A percentile compares a stretch with the other conserved stretches of the same genome.
Conservation (phyloP, 2,797 vertebrate species). For the Streptopelia turtur region DNA sequence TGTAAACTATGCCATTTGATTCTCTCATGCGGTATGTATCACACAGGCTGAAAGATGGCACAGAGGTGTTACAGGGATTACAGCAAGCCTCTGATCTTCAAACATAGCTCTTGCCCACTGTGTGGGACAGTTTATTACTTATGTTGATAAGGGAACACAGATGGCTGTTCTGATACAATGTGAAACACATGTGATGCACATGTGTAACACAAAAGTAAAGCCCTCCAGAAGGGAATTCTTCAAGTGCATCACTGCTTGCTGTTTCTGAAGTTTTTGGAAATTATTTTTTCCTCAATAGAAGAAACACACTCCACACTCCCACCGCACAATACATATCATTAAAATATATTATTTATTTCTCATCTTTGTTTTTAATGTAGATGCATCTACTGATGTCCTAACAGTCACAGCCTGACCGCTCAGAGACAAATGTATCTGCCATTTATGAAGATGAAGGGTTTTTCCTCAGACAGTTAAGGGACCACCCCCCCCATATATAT, state of each 20-base stretch:
- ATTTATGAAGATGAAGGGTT: neutral
- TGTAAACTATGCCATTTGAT: neutral
- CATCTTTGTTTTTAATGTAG: neutral
- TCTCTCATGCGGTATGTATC: neutral
- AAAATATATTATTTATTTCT: neutral
- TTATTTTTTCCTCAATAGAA: neutral
- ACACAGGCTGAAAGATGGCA: neutral
- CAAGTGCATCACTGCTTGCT: neutral
- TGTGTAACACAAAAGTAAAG: neutral
- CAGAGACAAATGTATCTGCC: neutral
- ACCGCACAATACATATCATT: fast-evolving
- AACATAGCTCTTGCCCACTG: neutral
- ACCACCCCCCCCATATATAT: too few species aligned
- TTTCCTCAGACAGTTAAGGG: neutral
- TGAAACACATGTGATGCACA: fast-evolving
- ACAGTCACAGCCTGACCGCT: neutral
- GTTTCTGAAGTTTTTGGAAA: neutral
- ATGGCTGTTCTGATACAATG: neutral
- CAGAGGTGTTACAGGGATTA: neutral
- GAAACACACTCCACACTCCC: neutral
- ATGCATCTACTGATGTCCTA: neutral
- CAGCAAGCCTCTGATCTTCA: neutral
- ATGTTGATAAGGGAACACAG: neutral
- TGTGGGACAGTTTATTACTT: neutral
- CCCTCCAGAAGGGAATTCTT: neutral